phyloP scores from a whole-genome alignment of 2,797 vertebrate genomes.

The Acanthis flammea region DNA sequence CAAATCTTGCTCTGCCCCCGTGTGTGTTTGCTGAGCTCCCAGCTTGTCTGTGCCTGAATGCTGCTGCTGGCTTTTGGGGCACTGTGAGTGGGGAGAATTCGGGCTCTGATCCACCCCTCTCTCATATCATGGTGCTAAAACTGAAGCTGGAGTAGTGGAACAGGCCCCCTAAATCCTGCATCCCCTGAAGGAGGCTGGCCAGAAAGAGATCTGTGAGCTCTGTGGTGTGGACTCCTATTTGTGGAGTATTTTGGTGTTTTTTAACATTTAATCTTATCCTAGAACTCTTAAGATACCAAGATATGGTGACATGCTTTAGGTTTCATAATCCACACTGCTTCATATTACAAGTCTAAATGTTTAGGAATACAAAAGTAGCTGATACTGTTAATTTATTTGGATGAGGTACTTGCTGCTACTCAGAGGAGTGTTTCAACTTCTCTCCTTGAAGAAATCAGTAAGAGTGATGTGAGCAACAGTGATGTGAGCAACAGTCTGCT shows the following conservation, averaged over 20 bases:
- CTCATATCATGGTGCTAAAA: rapidly evolving
- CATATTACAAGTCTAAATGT: background rate
- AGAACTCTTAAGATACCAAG: background rate
- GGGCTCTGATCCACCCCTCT: background rate
- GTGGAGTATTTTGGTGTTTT: background rate
- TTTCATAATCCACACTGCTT: background rate
- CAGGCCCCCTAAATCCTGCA: background rate
- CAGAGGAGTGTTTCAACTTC: constrained; percentile 11
- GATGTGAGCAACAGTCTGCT: background rate
- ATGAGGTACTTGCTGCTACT: background rate
- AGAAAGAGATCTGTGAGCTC: background rate
- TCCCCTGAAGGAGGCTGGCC: background rate
- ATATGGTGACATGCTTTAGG: background rate
- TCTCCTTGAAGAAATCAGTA: constrained; percentile 1
- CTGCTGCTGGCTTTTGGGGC: background rate
- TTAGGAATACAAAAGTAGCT: background rate
- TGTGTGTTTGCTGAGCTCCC: background rate
- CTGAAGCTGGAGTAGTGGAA: background rate
- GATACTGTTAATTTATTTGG: constrained; percentile 23
- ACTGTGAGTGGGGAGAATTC: rapidly evolving
- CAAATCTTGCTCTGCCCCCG: background rate
- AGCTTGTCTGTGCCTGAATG: background rate
- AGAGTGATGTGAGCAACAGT: background rate
- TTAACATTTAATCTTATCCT: background rate
- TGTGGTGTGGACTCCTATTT: background rate